Evolutionary conservation across 2,113 vertebrate species (phyloP).

Genomic region (Corydoras sp.): DNA sequence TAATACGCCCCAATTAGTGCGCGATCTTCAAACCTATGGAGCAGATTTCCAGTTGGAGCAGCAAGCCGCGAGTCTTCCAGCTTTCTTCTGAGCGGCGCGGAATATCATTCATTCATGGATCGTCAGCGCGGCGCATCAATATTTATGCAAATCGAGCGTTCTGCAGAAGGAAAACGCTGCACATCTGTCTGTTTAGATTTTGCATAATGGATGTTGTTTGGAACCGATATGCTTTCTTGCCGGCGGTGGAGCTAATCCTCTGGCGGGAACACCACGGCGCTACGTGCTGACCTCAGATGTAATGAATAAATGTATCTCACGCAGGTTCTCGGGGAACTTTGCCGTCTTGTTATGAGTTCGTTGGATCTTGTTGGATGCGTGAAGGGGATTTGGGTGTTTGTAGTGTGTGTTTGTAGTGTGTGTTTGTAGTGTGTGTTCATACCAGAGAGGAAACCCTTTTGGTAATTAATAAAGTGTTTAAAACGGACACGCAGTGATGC

Average conservation of each 20-base stretch:
- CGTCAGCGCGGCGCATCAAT: conserved; percentile 33
- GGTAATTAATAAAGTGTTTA: too few species aligned
- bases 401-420: too few species aligned
- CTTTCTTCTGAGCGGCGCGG: conserved; percentile 23
- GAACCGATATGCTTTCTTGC: not conserved
- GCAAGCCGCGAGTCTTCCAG: conserved; percentile 28
- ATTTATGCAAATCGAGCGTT: conserved; percentile 50
- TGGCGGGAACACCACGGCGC: not conserved
- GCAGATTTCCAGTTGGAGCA: conserved; percentile 8
- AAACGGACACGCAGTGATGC: too few species aligned
- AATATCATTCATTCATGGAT: conserved; percentile 37
- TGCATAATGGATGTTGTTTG: conserved; percentile 10
- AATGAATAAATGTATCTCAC: not conserved
- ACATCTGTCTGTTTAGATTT: conserved; percentile 28
- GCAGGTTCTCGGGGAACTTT: not conserved
- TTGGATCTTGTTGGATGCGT: not conserved
- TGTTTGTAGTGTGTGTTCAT: too few species aligned
- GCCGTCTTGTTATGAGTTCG: not conserved
- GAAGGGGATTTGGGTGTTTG: not conserved
- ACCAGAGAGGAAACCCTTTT: too few species aligned
- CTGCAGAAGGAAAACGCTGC: conserved; percentile 42
- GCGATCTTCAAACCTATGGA: not conserved
- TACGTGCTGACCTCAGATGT: not conserved
- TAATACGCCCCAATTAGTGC: too few species aligned
- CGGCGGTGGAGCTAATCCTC: not conserved